These are phyloP conservation scores for Salarias fasciatus DNA, from an alignment of 2,797 vertebrate genomes.

Conservation along the genomic window DNA sequence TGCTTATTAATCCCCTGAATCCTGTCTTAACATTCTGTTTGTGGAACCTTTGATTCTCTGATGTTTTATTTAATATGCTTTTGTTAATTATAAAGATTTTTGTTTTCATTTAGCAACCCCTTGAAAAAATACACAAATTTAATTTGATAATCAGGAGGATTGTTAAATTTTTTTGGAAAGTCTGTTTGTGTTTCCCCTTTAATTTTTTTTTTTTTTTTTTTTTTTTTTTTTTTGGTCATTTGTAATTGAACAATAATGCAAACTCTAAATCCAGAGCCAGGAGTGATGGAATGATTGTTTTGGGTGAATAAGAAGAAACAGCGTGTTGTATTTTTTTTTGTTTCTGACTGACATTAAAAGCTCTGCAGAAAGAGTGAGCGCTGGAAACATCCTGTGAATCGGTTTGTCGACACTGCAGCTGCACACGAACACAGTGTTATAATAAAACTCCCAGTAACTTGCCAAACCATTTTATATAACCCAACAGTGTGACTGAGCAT, in stretches of 20 bases:
- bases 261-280: conserved; percentile 5
- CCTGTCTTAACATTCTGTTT: conserved; percentile 3
- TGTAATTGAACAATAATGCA: conserved; percentile 1
- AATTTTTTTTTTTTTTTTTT: no score
- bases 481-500: background rate
- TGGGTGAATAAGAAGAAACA: conserved; percentile 18
- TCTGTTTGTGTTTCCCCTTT: conserved; percentile 4
- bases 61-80: background rate
- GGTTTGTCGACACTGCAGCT: conserved; percentile 17
- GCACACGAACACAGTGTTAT: conserved; percentile 20
- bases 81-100: background rate
- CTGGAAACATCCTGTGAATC: conserved; percentile 14
- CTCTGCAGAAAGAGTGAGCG: background rate
- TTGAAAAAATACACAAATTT: background rate
- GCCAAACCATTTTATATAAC: conserved; percentile 27
- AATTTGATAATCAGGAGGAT: background rate
- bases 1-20: no score
- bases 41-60: background rate
- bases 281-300: conserved; percentile 9
- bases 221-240: background rate
- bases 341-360: background rate
- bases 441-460: conserved; percentile 25
- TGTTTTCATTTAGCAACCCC: background rate
- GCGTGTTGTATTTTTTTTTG: conserved; percentile 12
- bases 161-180: no score